Percentiles rank a stretch among this genome's conserved stretches.
Conservation (phyloP, 92 coral and sea anemone genomes). For the Phenganax marumi region DNA sequence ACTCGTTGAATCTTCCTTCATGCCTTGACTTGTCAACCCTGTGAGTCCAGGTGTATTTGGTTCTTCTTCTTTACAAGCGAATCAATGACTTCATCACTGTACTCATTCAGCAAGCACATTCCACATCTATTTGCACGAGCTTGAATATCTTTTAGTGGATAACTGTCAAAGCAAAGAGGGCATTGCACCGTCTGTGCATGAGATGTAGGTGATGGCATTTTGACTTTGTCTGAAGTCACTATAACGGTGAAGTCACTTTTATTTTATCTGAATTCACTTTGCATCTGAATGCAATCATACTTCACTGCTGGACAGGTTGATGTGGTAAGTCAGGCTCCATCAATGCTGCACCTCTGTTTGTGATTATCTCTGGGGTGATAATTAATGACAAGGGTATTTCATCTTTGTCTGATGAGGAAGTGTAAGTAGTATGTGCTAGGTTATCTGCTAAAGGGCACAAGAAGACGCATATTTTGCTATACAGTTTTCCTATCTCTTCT, state of each 20-base stretch:
- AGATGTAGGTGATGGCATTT: background rate
- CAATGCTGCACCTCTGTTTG: background rate
- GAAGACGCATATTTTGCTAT: background rate
- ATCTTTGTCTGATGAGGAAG: background rate
- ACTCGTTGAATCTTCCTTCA: background rate
- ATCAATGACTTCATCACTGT: constrained; percentile 1
- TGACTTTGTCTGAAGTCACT: background rate
- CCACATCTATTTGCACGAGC: constrained; percentile 67
- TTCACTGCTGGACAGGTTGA: background rate
- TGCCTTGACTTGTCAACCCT: background rate
- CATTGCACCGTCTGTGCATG: constrained; percentile 8
- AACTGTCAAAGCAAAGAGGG: constrained; percentile 15
- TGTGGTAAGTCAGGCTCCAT: background rate
- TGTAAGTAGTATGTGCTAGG: background rate
- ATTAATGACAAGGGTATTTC: background rate
- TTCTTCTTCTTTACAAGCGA: background rate
- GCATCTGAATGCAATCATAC: too few species aligned
- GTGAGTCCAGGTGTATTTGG: background rate
- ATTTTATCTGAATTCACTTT: too few species aligned
- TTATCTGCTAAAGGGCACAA: constrained; percentile 10
- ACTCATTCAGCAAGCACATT: constrained; percentile 45
- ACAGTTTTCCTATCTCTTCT: constrained; percentile 17
- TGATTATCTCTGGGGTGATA: background rate
- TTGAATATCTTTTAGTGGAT: constrained; percentile 35
- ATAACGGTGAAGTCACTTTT: background rate